phyloP scores from a whole-genome alignment of 1,140 invertebrate species.

The Drosophila lini region DNA sequence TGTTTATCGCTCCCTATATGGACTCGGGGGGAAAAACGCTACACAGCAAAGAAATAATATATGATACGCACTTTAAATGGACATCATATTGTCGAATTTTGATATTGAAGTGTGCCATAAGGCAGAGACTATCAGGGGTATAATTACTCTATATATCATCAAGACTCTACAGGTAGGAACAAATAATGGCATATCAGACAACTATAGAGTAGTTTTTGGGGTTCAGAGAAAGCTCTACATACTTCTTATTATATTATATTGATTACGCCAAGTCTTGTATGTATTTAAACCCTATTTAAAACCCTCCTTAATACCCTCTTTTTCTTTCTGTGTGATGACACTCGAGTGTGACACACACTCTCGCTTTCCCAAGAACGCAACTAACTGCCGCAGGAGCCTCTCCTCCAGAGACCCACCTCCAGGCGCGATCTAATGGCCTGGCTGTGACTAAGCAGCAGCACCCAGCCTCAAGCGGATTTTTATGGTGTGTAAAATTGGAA shows the following conservation, averaged over 20 bases:
- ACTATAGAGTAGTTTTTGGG: not conserved
- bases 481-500: slow-evolving; percentile 55
- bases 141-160: not conserved
- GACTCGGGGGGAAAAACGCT: not conserved
- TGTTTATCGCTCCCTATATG: slow-evolving; percentile 24
- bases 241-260: no score
- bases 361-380: slow-evolving; percentile 1
- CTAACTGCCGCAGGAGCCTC: not conserved
- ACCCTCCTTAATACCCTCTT: not conserved
- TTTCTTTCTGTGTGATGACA: not conserved
- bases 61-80: not conserved
- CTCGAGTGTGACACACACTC: slow-evolving; percentile 1
- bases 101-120: not conserved
- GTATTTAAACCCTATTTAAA: not conserved
- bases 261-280: not conserved
- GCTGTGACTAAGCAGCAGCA: slow-evolving; percentile 16
- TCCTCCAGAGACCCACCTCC: slow-evolving; percentile 10
- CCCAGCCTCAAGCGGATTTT: slow-evolving; percentile 16
- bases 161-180: not conserved
- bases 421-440: slow-evolving; percentile 28
- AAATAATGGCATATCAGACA: not conserved
- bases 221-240: not conserved
- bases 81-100: not conserved
- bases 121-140: not conserved
- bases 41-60: slow-evolving; percentile 6